Percentiles rank a stretch among this genome's conserved stretches.
phyloP scores from a whole-genome alignment of 2,797 vertebrate genomes.

The Coracias cyanogaster region DNA sequence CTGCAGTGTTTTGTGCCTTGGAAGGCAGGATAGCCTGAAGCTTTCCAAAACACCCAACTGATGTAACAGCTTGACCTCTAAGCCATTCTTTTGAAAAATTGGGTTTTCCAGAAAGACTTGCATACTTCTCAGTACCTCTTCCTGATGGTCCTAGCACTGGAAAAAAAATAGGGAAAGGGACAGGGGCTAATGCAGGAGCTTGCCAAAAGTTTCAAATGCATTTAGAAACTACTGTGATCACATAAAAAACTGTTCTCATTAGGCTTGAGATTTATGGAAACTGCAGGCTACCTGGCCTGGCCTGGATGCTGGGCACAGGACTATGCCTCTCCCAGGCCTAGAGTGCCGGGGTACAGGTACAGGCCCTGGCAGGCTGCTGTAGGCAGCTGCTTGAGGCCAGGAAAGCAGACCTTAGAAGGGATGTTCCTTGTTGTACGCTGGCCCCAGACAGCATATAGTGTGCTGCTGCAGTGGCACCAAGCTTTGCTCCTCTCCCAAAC shows the following conservation, averaged over 20 bases:
- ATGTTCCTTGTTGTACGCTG: background rate
- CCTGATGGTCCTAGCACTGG: background rate
- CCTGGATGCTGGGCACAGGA: rapidly evolving
- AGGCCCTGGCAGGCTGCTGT: background rate
- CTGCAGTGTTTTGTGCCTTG: background rate
- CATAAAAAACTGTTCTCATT: background rate
- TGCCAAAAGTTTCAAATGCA: background rate
- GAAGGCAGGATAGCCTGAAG: background rate
- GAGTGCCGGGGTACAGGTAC: background rate
- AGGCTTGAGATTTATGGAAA: background rate
- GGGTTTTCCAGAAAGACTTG: background rate
- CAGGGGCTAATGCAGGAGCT: rapidly evolving
- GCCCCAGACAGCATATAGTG: rapidly evolving
- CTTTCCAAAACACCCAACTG: background rate
- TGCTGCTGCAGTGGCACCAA: background rate
- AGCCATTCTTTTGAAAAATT: background rate
- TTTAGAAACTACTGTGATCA: background rate
- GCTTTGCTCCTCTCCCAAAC: background rate
- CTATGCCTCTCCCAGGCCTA: rapidly evolving
- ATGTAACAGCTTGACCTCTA: background rate
- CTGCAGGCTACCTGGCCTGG: background rate
- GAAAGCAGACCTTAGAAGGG: background rate
- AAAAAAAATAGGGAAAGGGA: background rate
- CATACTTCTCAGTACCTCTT: background rate
- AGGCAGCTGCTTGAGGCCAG: background rate